Conservation (phyloP, 2,113 vertebrate genomes). For the Euleptes europaea region DNA sequence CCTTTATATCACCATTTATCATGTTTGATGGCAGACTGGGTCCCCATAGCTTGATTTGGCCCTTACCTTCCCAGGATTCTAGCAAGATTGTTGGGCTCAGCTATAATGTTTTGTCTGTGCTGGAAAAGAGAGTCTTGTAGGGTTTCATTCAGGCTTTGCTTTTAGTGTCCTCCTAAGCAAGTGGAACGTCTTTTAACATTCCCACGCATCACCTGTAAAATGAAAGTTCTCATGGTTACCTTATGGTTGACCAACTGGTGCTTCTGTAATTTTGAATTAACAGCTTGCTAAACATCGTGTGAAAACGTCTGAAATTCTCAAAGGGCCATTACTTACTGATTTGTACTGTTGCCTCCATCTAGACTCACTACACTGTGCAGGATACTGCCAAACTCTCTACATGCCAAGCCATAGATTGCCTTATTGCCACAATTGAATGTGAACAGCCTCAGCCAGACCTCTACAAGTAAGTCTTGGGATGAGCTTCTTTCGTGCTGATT, state of each 20-base stretch:
- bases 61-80: no score
- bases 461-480: constrained; percentile 86
- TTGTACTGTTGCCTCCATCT: constrained; percentile 25
- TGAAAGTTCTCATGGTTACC: not conserved
- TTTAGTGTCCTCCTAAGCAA: not conserved
- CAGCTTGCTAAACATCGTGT: not conserved
- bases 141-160: not conserved
- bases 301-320: not conserved
- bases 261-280: not conserved
- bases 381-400: constrained; percentile 78
- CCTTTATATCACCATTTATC: no score
- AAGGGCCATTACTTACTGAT: not conserved
- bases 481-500: not conserved
- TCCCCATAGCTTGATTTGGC: no score
- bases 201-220: not conserved
- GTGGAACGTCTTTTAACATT: not conserved
- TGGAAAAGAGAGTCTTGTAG: no score
- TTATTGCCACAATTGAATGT: constrained; percentile 91
- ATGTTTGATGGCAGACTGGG: no score
- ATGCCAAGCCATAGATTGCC: constrained; percentile 81
- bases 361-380: constrained; percentile 93
- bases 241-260: not conserved
- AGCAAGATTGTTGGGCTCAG: no score
- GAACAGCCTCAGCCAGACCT: constrained; percentile 97
- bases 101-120: no score